phyloP scores from a whole-genome alignment of 2,797 vertebrate species.

The Limnodromus scolopaceus region DNA sequence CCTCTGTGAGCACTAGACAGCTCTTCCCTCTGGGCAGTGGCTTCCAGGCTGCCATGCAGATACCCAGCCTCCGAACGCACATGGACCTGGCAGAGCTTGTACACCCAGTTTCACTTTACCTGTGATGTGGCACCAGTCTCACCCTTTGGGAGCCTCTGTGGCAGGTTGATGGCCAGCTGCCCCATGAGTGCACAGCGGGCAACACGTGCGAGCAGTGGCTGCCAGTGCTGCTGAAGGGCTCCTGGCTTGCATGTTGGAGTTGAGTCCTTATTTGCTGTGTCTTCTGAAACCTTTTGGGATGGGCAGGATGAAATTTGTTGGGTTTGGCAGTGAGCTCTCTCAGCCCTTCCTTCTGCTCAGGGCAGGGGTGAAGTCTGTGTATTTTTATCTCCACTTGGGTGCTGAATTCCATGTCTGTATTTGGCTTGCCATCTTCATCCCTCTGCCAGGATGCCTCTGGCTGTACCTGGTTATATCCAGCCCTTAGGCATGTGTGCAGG shows the following conservation, averaged over 20 bases:
- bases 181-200: fast-evolving
- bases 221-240: background rate
- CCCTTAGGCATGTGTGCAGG: background rate
- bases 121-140: background rate
- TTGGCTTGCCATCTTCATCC: fast-evolving
- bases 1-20: background rate
- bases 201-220: fast-evolving
- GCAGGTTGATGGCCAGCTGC: background rate
- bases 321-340: background rate
- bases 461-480: constrained; percentile 52
- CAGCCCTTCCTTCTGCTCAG: background rate
- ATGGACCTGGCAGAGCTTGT: background rate
- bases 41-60: background rate
- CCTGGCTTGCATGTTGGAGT: background rate
- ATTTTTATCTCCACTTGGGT: constrained; percentile 52
- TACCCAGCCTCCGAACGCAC: fast-evolving
- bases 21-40: background rate
- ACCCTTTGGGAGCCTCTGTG: background rate
- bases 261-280: fast-evolving
- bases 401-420: constrained; percentile 28
- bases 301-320: background rate
- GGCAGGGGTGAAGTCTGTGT: background rate
- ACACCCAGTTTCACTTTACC: background rate
- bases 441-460: background rate
- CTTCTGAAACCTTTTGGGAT: background rate